Percentiles rank a stretch among this genome's conserved stretches.
Evolutionary conservation across 2,113 vertebrate species (phyloP).

Genomic region (Halichoeres trimaculatus): DNA sequence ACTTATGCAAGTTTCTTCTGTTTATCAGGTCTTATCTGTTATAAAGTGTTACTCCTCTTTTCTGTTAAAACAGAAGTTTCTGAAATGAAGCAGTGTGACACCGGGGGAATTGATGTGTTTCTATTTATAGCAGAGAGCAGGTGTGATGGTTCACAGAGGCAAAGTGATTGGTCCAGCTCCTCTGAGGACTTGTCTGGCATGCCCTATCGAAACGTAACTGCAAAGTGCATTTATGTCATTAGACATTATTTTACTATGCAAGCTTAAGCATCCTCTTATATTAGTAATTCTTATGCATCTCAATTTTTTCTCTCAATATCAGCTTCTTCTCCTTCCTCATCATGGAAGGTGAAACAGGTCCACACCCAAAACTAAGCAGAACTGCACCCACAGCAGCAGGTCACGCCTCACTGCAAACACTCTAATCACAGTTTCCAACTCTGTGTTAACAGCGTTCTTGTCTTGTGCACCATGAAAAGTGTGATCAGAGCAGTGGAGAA

Average conservation of each 20-base stretch:
- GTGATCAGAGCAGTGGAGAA: neutral
- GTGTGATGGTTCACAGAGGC: conserved; percentile 50
- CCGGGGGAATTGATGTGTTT: conserved; percentile 60
- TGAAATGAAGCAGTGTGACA: conserved; percentile 44
- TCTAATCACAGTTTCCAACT: neutral
- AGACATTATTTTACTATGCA: neutral
- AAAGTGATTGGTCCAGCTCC: conserved; percentile 53
- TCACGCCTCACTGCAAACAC: neutral
- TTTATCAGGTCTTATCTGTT: neutral
- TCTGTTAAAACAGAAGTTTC: conserved; percentile 61
- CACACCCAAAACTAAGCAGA: conserved; percentile 9
- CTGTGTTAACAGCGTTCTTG: too few species aligned
- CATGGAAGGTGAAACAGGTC: conserved; percentile 2
- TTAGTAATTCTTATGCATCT: neutral
- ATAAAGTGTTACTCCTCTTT: conserved; percentile 25
- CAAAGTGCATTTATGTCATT: neutral
- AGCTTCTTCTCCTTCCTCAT: conserved; percentile 4
- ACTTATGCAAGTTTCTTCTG: neutral
- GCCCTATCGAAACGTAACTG: neutral
- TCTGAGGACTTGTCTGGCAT: conserved; percentile 1
- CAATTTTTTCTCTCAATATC: conserved; percentile 3
- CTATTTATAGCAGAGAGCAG: conserved; percentile 71
- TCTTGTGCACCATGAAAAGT: neutral
- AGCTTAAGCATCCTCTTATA: neutral
- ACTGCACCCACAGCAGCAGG: neutral